These are phyloP conservation scores for Eupithecia centaureata DNA, from an alignment of 2,888 invertebrate species.

Conservation along the genomic window DNA sequence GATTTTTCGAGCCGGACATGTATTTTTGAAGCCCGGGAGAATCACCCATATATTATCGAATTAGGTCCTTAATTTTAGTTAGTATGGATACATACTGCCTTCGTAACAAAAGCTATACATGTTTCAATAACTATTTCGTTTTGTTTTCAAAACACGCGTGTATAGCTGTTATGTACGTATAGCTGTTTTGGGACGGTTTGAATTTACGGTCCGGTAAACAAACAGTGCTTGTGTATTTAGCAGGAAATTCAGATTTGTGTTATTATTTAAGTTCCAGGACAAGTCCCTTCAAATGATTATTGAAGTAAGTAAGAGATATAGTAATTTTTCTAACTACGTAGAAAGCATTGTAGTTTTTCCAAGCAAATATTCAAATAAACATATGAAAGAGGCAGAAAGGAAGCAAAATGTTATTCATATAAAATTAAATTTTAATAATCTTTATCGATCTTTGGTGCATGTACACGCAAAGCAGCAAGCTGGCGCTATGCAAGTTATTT, in stretches of 20 bases:
- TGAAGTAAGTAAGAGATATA: not conserved
- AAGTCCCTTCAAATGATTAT: not conserved
- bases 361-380: too few species aligned
- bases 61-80: too few species aligned
- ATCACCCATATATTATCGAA: too few species aligned
- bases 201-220: not conserved
- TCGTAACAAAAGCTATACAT: not conserved
- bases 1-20: too few species aligned
- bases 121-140: not conserved
- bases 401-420: too few species aligned
- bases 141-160: conserved; percentile 1
- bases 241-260: not conserved
- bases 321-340: not conserved
- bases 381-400: too few species aligned
- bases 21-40: too few species aligned
- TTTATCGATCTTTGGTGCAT: not conserved
- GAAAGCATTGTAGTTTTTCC: too few species aligned
- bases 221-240: conserved; percentile 5
- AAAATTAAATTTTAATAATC: too few species aligned
- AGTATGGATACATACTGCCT: not conserved
- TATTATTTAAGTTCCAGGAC: not conserved
- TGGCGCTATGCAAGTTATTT: not conserved
- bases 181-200: conserved; percentile 2
- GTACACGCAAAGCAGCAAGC: not conserved
- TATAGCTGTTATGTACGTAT: too few species aligned